Base-by-base conservation (phyloP, 2,113 vertebrate species). In the Pterocles burchelli region DNA sequence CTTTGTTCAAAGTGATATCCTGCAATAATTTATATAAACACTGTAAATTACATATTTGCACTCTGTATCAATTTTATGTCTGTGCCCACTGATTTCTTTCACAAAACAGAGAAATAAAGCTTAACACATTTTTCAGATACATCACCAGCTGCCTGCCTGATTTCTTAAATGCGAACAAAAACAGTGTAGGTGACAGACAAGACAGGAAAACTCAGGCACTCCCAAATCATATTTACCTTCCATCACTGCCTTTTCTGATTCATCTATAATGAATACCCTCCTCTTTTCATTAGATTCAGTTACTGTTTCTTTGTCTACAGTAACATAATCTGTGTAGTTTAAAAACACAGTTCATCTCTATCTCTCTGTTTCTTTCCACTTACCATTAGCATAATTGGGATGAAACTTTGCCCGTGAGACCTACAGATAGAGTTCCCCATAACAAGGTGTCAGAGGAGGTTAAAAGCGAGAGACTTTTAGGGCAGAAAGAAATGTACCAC, bases 251-350 rank as follows among this genome's bases (percentile, higher is more conserved):
- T 88, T 79, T 89, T 90, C 88, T 74, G 78, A 94, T 90, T 96
- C 88, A 91, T 90, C 62, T 76, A 46, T 91, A 96, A 94, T 95
- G 66, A 88, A 91, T 79, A 93, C 33, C 71, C 19, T 86, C 9
- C 59, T 83, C 54, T 85, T 52, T 79, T 83, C 46, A 85, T 61
- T 73, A 94, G 95, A 90, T 88, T 77, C 75, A 77, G 59, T 93
- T 87, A 88, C 93, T 88, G 20, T 72, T 89, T 87, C 80, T 78
- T 58, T 94, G 89, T 70, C 68, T 70, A 33, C 13, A 31, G 85
- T 88, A 96, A 97, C 7, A 66, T 62, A 88, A 96, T 88, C 89
- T 3, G 6, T 1, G 0, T 22, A 24, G 67, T 75, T 90, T 85
- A 89, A 91, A 93, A 93, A 24, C 78, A 77, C 55, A 33, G 38